Conservation (phyloP, 2,888 invertebrate species). For the Lasioglossum lativentre region DNA sequence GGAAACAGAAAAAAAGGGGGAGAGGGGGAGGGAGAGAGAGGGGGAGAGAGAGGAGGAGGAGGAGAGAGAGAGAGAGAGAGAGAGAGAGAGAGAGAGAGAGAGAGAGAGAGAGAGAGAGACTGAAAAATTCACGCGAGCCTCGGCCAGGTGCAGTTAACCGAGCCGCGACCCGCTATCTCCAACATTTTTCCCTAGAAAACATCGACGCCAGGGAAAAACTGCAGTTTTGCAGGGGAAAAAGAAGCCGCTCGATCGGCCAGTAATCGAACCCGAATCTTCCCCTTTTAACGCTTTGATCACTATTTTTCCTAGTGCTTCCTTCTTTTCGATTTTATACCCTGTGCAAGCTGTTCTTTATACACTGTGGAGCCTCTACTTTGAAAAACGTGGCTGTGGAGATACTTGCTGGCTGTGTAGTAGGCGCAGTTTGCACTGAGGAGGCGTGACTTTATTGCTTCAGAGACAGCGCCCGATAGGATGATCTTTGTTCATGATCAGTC, state of each 20-base stretch:
- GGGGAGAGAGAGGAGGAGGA: neutral
- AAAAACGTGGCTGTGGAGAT: neutral
- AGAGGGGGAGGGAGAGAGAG: neutral
- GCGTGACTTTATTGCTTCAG: neutral
- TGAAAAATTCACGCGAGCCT: conserved; percentile 42
- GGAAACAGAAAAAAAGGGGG: conserved; percentile 15
- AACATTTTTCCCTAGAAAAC: neutral
- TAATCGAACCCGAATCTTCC: neutral
- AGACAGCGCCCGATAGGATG: neutral
- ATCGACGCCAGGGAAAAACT: neutral
- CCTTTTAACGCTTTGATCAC: neutral
- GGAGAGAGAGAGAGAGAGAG: neutral
- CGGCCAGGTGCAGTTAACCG: conserved; percentile 37
- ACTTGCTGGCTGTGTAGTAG: neutral
- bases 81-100: conserved; percentile 1
- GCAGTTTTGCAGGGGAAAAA: neutral
- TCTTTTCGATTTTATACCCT: neutral
- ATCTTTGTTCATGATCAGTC: neutral
- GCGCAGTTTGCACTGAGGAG: neutral
- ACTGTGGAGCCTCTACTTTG: neutral
- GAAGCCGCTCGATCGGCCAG: neutral
- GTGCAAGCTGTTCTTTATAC: neutral
- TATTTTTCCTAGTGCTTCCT: neutral
- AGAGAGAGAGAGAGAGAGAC: conserved; percentile 1
- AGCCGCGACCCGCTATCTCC: neutral